Conservation (phyloP, 2,888 invertebrate genomes). For the Nymphalis urticae region DNA sequence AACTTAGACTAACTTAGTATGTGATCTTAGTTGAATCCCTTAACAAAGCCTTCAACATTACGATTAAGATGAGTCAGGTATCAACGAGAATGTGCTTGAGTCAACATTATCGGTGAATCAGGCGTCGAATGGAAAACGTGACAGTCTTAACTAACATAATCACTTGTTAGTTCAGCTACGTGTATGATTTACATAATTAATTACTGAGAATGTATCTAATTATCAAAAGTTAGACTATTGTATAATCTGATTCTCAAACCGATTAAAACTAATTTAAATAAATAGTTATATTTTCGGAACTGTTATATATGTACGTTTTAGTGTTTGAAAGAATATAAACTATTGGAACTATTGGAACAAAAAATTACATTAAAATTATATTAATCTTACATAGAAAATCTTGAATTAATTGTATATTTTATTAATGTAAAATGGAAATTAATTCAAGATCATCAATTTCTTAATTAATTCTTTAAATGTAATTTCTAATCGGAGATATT, state of each 20-base stretch:
- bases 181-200: constrained; percentile 23
- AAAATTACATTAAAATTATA: too few relatives aligned
- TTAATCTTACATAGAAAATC: too few relatives aligned
- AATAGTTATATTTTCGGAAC: too few relatives aligned
- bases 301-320: too few relatives aligned
- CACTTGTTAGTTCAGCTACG: constrained; percentile 22
- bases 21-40: constrained; percentile 7
- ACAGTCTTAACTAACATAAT: constrained; percentile 22
- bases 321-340: too few relatives aligned
- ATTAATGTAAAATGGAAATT: too few relatives aligned
- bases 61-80: constrained; percentile 33
- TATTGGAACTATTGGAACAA: too few relatives aligned
- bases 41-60: constrained; percentile 20
- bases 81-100: constrained; percentile 29
- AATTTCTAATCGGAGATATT: background rate
- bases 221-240: background rate
- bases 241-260: too few relatives aligned
- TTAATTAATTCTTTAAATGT: background rate
- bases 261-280: too few relatives aligned
- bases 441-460: too few relatives aligned
- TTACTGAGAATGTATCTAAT: background rate
- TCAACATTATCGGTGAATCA: constrained; percentile 38
- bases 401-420: too few relatives aligned
- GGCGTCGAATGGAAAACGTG: constrained; percentile 26
- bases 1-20: too few relatives aligned